Conservation (phyloP, 2,113 vertebrate species). For the Tupaia chinensis region DNA sequence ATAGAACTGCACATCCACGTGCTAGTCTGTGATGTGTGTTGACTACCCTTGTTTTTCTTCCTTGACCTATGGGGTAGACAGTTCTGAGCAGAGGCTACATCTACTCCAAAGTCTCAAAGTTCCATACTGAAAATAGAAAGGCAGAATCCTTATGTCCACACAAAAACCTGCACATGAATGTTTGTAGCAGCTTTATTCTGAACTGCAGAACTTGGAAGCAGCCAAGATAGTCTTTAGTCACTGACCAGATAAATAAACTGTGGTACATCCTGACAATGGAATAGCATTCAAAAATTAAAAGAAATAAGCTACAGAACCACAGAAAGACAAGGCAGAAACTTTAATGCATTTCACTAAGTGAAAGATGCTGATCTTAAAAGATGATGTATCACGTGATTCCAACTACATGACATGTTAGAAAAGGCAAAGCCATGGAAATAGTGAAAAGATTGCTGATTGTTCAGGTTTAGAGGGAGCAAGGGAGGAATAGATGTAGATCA, state of each 20-base stretch:
- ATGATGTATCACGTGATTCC: not conserved
- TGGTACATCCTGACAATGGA: too few relatives aligned
- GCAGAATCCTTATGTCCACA: not conserved
- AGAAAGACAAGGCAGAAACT: not conserved
- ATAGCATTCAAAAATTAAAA: not conserved
- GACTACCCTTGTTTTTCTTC: not conserved
- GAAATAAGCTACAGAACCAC: not conserved
- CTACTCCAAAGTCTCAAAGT: not conserved
- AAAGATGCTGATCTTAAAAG: not conserved
- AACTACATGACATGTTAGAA: not conserved
- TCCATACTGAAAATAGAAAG: not conserved
- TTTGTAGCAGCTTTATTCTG: not conserved
- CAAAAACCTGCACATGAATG: not conserved
- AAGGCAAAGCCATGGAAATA: not conserved
- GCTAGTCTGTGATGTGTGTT: not conserved
- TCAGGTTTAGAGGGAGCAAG: accelerated
- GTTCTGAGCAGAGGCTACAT: not conserved
- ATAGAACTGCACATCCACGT: accelerated
- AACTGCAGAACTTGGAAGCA: not conserved
- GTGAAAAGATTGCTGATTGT: not conserved
- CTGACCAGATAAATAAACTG: not conserved
- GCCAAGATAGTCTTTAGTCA: not conserved
- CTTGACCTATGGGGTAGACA: accelerated
- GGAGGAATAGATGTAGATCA: not conserved
- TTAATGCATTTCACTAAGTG: not conserved